These are phyloP conservation scores for Dicyrtomina minuta DNA, from an alignment of 2,888 invertebrate species.

Conservation along the genomic window DNA sequence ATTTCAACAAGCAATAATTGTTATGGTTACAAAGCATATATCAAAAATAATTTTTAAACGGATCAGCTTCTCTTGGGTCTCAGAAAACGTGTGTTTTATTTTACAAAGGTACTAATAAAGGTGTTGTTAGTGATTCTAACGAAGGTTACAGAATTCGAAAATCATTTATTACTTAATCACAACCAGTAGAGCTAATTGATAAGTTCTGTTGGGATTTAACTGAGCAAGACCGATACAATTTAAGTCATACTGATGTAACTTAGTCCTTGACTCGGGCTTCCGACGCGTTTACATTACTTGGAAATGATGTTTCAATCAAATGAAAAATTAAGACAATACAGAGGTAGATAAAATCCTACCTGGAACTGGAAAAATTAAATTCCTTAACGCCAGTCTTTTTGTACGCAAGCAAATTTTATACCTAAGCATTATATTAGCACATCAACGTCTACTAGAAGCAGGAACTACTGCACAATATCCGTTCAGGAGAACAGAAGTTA, in stretches of 20 bases:
- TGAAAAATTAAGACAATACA: too few relatives aligned
- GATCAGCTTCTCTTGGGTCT: too few relatives aligned
- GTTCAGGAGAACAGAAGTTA: conserved; percentile 10
- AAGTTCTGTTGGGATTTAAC: conserved; percentile 13
- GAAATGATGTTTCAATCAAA: background rate
- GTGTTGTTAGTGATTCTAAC: background rate
- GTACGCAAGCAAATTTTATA: conserved; percentile 44
- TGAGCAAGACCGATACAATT: background rate
- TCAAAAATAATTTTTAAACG: too few relatives aligned
- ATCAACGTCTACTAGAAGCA: conserved; percentile 38
- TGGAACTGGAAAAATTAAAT: conserved; percentile 35
- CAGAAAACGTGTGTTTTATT: background rate
- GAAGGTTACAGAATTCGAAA: background rate
- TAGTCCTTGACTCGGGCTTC: too few relatives aligned
- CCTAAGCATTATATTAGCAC: conserved; percentile 45
- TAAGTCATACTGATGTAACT: background rate
- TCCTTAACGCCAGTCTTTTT: conserved; percentile 46
- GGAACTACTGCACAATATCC: conserved; percentile 29
- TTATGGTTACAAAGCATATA: too few relatives aligned
- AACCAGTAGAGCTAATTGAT: conserved; percentile 9
- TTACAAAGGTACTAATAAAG: background rate
- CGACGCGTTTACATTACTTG: too few relatives aligned
- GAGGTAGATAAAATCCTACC: too few relatives aligned
- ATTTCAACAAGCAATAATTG: too few relatives aligned
- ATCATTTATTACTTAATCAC: background rate